These are phyloP conservation scores for Triplophysa dalaica DNA, from an alignment of 2,113 vertebrate genomes.

Conservation along the genomic window DNA sequence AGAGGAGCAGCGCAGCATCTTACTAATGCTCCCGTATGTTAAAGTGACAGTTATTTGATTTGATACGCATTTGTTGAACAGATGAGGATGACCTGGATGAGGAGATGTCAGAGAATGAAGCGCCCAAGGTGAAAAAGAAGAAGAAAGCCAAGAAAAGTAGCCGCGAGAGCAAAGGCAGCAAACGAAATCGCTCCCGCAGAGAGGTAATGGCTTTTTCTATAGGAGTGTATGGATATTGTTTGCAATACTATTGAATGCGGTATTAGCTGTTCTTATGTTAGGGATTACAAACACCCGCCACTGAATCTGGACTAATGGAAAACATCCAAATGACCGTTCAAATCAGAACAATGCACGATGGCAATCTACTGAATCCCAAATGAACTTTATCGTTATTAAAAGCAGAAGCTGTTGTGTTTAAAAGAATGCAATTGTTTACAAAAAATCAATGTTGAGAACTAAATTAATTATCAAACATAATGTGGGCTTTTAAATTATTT, in stretches of 20 bases:
- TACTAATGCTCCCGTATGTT: background rate
- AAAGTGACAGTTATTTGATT: background rate
- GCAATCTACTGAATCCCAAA: background rate
- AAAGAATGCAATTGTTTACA: background rate
- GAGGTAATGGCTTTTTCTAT: slow-evolving; percentile 73
- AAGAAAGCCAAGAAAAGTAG: slow-evolving; percentile 95
- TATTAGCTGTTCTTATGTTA: slow-evolving; percentile 9
- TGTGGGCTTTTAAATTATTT: background rate
- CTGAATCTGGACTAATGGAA: slow-evolving; percentile 11
- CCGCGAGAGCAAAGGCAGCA: slow-evolving; percentile 87
- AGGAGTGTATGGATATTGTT: background rate
- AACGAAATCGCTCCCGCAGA: slow-evolving; percentile 89
- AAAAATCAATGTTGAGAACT: background rate
- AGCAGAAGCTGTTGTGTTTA: background rate
- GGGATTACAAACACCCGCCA: slow-evolving; percentile 13
- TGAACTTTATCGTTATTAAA: background rate
- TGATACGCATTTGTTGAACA: slow-evolving; percentile 27
- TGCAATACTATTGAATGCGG: background rate
- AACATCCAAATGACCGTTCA: slow-evolving; percentile 13
- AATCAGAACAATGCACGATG: background rate
- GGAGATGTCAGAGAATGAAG: slow-evolving; percentile 89
- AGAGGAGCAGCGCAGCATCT: background rate
- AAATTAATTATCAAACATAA: background rate
- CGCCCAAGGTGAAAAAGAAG: slow-evolving; percentile 96
- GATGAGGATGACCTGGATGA: slow-evolving; percentile 91